Percentiles rank a stretch among this genome's conserved stretches.
These are phyloP conservation scores for Hyposoter didymator DNA, from an alignment of 2,888 invertebrate species.

Conservation along the genomic window DNA sequence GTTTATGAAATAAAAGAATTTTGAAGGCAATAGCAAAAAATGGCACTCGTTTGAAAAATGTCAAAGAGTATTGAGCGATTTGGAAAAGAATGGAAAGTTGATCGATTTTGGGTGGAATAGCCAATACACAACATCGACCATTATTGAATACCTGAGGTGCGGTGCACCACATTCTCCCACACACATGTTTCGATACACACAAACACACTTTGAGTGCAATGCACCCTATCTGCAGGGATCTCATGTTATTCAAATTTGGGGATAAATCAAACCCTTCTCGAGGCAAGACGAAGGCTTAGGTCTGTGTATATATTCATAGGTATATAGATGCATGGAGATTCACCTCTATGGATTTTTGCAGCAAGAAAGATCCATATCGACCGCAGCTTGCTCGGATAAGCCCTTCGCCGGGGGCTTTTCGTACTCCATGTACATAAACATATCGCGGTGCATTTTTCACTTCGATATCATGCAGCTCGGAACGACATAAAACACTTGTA, in stretches of 20 bases:
- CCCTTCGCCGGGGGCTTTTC: conserved; percentile 15
- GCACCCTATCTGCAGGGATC: conserved; percentile 66
- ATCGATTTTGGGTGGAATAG: conserved; percentile 7
- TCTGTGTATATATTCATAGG: conserved; percentile 6
- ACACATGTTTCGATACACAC: conserved; percentile 7
- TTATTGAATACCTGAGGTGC: conserved; percentile 71
- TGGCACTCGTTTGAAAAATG: neutral
- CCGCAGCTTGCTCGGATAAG: conserved; percentile 16
- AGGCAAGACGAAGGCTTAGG: conserved; percentile 35
- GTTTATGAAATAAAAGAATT: neutral
- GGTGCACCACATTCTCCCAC: conserved; percentile 30
- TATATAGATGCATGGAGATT: conserved; percentile 20
- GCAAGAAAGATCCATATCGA: conserved; percentile 52
- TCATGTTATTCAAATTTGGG: conserved; percentile 80
- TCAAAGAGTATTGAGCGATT: neutral
- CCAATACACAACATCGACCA: conserved; percentile 70
- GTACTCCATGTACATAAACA: conserved; percentile 32
- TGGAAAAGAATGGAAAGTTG: neutral
- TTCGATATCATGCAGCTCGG: conserved; percentile 1
- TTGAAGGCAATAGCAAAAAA: neutral
- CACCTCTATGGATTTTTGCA: conserved; percentile 25
- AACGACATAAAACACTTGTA: neutral
- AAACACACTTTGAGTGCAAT: conserved; percentile 25
- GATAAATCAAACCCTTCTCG: conserved; percentile 79
- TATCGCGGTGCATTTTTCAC: conserved; percentile 38